phyloP scores from a whole-genome alignment of 2,888 invertebrate species.

The Metopia argyrocephala region DNA sequence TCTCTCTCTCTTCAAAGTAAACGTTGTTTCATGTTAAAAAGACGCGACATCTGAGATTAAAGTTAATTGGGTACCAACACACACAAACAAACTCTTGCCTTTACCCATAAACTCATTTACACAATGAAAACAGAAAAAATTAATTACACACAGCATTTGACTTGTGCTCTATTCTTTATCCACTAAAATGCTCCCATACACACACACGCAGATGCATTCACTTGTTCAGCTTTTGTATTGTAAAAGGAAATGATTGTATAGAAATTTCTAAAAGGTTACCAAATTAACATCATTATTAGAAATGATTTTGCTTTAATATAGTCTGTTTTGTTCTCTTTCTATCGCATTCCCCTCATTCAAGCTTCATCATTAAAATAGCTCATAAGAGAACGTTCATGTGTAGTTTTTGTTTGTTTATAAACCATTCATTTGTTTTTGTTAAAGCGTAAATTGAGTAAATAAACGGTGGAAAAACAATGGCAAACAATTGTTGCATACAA shows the following conservation, averaged over 20 bases:
- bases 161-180: conserved; percentile 29
- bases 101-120: too few relatives aligned
- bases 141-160: conserved; percentile 35
- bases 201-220: not conserved
- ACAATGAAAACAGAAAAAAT: too few relatives aligned
- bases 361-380: too few relatives aligned
- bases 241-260: conserved; percentile 13
- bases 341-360: too few relatives aligned
- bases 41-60: conserved; percentile 50
- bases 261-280: not conserved
- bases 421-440: not conserved
- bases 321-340: not conserved
- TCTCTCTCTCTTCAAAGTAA: not conserved
- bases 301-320: not conserved
- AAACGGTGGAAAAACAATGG: not conserved
- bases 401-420: not conserved
- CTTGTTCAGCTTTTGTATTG: not conserved
- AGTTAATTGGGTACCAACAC: conserved; percentile 43
- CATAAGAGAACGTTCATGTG: not conserved
- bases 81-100: not conserved
- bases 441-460: not conserved
- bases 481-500: not conserved
- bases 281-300: not conserved
- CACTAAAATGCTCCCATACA: not conserved
- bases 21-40: conserved; percentile 24